These are phyloP conservation scores for Drosophila anomelani DNA, from an alignment of 2,888 invertebrate genomes.

Conservation along the genomic window DNA sequence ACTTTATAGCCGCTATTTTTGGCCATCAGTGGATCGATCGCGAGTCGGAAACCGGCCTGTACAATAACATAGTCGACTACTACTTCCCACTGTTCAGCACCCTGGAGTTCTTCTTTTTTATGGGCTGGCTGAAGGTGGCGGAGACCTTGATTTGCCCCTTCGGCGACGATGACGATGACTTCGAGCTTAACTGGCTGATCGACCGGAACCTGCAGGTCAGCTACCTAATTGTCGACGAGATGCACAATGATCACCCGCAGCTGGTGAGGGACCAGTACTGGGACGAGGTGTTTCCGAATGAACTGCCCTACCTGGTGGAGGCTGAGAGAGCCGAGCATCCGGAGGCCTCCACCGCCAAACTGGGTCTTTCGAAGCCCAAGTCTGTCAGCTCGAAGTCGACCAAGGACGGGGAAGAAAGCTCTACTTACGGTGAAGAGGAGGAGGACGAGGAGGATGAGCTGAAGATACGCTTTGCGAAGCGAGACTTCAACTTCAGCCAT, in stretches of 20 bases:
- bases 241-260: slow-evolving; percentile 96
- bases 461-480: slow-evolving; percentile 54
- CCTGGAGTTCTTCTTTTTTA: slow-evolving; percentile 93
- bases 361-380: slow-evolving; percentile 85
- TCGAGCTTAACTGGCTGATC: slow-evolving; percentile 86
- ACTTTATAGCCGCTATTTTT: slow-evolving; percentile 93
- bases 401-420: slow-evolving; percentile 8
- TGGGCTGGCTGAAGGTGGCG: slow-evolving; percentile 96
- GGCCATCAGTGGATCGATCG: slow-evolving; percentile 92
- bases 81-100: slow-evolving; percentile 95
- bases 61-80: slow-evolving; percentile 89
- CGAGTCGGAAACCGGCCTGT: slow-evolving; percentile 83
- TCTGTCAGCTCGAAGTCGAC: background rate
- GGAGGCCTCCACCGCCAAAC: slow-evolving; percentile 92
- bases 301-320: slow-evolving; percentile 91
- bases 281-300: slow-evolving; percentile 93
- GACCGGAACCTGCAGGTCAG: slow-evolving; percentile 90
- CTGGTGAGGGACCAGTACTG: slow-evolving; percentile 94
- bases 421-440: slow-evolving; percentile 54
- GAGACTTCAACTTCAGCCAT: slow-evolving; percentile 31
- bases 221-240: slow-evolving; percentile 96
- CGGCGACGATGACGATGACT: slow-evolving; percentile 95
- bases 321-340: slow-evolving; percentile 92
- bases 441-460: slow-evolving; percentile 45
- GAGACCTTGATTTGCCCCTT: slow-evolving; percentile 95